Base-by-base conservation (phyloP, 2,888 invertebrate species). In the Lasioglossum figueresi region DNA sequence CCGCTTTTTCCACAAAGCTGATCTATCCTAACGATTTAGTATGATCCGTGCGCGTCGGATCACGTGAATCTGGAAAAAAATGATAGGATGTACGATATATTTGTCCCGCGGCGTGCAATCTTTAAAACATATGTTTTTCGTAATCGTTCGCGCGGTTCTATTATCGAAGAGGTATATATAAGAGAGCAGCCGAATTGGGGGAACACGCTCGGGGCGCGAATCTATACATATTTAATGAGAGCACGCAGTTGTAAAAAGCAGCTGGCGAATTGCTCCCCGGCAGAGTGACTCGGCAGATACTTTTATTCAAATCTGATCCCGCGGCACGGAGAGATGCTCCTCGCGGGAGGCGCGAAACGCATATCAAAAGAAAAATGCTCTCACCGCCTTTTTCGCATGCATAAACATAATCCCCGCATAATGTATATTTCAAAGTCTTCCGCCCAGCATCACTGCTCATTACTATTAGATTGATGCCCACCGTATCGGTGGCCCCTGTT, bases 171-270 rank as follows among this genome's bases (percentile, higher is more conserved):
- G 56, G 78, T 31, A 71, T 68, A 71, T 68, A 71, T 52, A 81
- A 85, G 81, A 76, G 85, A 83, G 80, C 76, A 37, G 83, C 83
- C 87, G 89, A 88, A 88, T 90, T 85, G 85, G 86, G 88, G 87
- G 89, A 87, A 76, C 83, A 83, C 56, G 84, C 88, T 82, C 84
- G 84, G 90, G 88, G 91, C 83, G 90, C 91, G 91, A 93, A 91
- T 88, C 94, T 95, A 95, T 95, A 94, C 95, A 95, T 95, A 95
- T 95, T 95, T 95, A 94, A 95, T 95, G 94, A 95, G 94, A 90
- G 90, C 92, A 89, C 91, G 91, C 92, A 92, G 92, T 93, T 93
- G 93, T 93, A 93, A 94, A 93, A 93, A 94, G 93, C 89, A 90
- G 89, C 89, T 86, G 89, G 89, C 91, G 88, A 89, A 89, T 89